Evolutionary conservation across 2,797 vertebrate species (phyloP).

Genomic region (Semotilus atromaculatus): DNA sequence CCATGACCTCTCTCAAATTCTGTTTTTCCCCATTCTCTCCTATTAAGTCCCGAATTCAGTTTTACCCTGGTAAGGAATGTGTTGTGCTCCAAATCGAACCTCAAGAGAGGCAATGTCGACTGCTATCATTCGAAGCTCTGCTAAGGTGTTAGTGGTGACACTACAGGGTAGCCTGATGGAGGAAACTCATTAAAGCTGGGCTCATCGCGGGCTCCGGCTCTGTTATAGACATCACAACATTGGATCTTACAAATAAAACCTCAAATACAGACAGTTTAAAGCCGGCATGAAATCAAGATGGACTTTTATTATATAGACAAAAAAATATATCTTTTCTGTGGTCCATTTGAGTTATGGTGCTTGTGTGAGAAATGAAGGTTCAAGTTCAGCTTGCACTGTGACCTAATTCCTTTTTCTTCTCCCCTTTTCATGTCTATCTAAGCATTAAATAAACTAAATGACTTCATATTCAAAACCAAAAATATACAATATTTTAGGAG

Average conservation of each 20-base stretch:
- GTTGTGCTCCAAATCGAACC: neutral
- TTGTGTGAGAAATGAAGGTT: neutral
- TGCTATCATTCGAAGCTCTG: conserved; percentile 18
- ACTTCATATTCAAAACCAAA: conserved; percentile 7
- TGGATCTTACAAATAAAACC: conserved; percentile 49
- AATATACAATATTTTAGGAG: conserved; percentile 21
- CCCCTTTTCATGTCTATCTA: conserved; percentile 2
- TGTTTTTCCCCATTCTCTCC: neutral
- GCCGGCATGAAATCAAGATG: too few species aligned
- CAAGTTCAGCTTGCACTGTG: neutral
- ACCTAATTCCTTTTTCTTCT: neutral
- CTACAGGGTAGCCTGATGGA: neutral
- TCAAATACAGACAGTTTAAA: neutral
- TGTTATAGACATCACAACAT: conserved; percentile 11
- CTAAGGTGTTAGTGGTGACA: conserved; percentile 8
- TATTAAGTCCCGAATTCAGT: conserved; percentile 11
- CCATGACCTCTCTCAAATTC: conserved; percentile 41
- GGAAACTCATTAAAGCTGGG: conserved; percentile 37
- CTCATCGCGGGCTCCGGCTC: conserved; percentile 6
- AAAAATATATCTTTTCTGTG: neutral
- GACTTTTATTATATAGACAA: neutral
- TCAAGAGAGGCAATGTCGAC: neutral
- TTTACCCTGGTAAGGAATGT: conserved; percentile 20
- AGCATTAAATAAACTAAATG: conserved; percentile 17
- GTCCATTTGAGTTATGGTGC: neutral